Conservation (phyloP, 37 sponge, comb jelly and placozoan genomes). For the Agelas oroides region DNA sequence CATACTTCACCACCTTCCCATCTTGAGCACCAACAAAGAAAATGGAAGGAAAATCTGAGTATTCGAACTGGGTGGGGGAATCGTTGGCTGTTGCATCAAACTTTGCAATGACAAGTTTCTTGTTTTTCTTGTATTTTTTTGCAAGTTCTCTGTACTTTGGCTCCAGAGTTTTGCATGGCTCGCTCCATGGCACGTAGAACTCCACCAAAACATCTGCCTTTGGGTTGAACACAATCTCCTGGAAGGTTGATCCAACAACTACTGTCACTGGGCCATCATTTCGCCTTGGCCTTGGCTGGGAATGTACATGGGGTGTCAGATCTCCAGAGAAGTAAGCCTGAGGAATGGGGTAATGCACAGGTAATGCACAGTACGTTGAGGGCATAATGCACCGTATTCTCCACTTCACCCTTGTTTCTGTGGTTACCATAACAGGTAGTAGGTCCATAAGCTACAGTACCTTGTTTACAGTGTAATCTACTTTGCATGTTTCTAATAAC, state of each 20-base stretch:
- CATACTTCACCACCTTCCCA: background rate
- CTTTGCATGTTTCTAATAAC: too few relatives aligned
- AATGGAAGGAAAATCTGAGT: constrained; percentile 9
- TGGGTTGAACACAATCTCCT: constrained; percentile 62
- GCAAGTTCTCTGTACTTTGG: constrained; percentile 39
- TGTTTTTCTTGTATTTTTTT: constrained; percentile 36
- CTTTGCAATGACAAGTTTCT: constrained; percentile 46
- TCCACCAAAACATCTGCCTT: constrained; percentile 37
- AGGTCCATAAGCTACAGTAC: too few relatives aligned
- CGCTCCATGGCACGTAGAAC: constrained; percentile 44
- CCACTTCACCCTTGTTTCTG: too few relatives aligned
- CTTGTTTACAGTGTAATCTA: too few relatives aligned
- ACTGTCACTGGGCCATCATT: constrained; percentile 57
- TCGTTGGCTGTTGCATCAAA: constrained; percentile 58
- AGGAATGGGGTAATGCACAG: too few relatives aligned
- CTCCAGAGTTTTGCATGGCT: constrained; percentile 28
- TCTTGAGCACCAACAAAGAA: constrained; percentile 28
- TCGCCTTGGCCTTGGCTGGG: constrained; percentile 57
- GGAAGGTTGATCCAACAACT: constrained; percentile 82
- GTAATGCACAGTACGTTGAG: too few relatives aligned
- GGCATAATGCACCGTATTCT: too few relatives aligned
- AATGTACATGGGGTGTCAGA: constrained; percentile 49
- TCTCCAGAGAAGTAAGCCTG: constrained; percentile 66
- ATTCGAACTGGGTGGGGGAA: constrained; percentile 30
- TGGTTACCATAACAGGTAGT: too few relatives aligned